phyloP scores from a whole-genome alignment of 2,797 vertebrate genomes.

The Pristis pectinata region DNA sequence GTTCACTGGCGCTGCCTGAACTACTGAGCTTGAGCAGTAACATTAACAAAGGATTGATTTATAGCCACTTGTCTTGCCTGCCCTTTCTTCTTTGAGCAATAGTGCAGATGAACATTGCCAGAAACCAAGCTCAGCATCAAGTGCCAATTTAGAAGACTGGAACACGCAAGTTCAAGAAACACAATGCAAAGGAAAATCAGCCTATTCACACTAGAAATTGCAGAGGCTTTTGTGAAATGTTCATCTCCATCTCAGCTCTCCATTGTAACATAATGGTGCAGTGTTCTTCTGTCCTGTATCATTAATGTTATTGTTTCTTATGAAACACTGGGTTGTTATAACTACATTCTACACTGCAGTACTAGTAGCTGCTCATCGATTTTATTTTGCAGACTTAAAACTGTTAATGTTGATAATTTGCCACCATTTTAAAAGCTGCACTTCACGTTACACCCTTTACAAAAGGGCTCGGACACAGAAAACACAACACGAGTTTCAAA shows the following conservation, averaged over 20 bases:
- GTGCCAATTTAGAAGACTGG: neutral
- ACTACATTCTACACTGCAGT: neutral
- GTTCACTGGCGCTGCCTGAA: neutral
- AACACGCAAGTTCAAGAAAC: neutral
- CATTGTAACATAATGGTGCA: neutral
- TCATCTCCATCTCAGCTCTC: conserved; percentile 17
- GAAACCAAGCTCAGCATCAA: neutral
- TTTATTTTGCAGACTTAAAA: neutral
- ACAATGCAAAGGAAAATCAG: neutral
- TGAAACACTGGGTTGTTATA: neutral
- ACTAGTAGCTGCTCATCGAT: neutral
- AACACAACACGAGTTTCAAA: neutral
- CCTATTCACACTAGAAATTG: neutral
- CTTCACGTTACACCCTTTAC: neutral
- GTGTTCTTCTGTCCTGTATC: neutral
- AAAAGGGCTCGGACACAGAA: neutral
- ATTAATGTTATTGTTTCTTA: neutral
- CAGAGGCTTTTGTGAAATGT: neutral
- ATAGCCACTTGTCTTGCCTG: neutral
- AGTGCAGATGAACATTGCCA: neutral
- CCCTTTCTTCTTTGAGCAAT: neutral
- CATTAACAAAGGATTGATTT: conserved; percentile 5
- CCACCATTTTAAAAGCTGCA: neutral
- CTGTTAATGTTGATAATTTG: neutral
- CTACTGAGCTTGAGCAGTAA: neutral